Evolutionary conservation across 2,113 vertebrate genomes (phyloP).

Genomic region (Poeciliopsis turrubarensis): DNA sequence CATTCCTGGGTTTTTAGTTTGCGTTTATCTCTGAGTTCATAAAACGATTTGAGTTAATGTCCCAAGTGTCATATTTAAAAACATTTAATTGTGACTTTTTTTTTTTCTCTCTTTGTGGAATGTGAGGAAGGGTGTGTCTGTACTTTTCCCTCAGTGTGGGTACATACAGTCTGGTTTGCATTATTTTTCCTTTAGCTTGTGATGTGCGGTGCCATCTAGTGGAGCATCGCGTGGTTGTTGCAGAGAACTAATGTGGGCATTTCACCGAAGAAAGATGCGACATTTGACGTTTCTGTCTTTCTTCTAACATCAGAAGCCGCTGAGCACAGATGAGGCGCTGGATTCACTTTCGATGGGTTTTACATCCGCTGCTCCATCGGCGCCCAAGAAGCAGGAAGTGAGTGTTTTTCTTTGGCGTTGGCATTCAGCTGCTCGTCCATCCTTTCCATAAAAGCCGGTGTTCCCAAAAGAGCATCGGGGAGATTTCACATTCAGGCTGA

Average conservation of each 20-base stretch:
- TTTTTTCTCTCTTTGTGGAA: conserved; percentile 34
- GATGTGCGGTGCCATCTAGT: conserved; percentile 61
- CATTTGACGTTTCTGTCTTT: not conserved
- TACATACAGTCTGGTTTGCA: conserved; percentile 46
- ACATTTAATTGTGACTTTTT: conserved; percentile 4
- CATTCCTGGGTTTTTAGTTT: not conserved
- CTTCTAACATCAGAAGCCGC: conserved; percentile 63
- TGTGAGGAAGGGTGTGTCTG: conserved; percentile 74
- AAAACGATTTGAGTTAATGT: not conserved
- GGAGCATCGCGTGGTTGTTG: conserved; percentile 27
- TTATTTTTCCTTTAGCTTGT: conserved; percentile 44
- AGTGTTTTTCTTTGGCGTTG: conserved; percentile 7
- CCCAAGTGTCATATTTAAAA: not conserved
- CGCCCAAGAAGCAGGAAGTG: conserved; percentile 62
- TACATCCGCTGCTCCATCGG: conserved; percentile 44
- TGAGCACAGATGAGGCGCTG: conserved; percentile 75
- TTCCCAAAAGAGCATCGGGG: not conserved
- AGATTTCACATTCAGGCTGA: too few species aligned
- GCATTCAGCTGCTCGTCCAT: conserved; percentile 10
- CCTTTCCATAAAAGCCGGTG: not conserved
- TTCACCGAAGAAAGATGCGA: not conserved
- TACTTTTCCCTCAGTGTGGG: conserved; percentile 55
- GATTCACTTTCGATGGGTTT: conserved; percentile 75
- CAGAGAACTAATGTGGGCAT: not conserved
- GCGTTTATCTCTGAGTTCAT: not conserved